phyloP scores from a whole-genome alignment of 1,140 invertebrate species.

The Panagrolaimus sp. region DNA sequence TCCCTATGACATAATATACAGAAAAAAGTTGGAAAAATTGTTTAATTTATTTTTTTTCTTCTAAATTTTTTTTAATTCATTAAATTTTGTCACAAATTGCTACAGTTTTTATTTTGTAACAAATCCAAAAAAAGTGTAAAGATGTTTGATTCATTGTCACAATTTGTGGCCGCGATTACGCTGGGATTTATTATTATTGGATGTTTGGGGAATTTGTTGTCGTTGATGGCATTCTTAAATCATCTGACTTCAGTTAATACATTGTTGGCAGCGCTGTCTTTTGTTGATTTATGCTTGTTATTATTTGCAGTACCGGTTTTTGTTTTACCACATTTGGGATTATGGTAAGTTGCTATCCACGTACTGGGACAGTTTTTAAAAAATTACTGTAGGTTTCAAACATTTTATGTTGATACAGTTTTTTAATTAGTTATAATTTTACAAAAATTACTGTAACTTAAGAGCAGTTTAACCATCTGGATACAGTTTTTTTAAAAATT shows the following conservation, averaged over 20 bases:
- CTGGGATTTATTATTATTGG: slow-evolving; percentile 22
- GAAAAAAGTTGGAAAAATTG: neutral
- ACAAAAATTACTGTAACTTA: too few relatives aligned
- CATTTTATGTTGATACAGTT: too few relatives aligned
- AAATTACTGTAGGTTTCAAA: neutral
- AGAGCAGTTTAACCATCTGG: too few relatives aligned
- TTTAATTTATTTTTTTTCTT: neutral
- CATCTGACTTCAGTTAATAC: slow-evolving; percentile 42
- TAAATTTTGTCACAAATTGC: too few relatives aligned
- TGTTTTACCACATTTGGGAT: slow-evolving; percentile 45
- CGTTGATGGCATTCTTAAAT: slow-evolving; percentile 16
- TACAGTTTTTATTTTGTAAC: too few relatives aligned
- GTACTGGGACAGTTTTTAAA: slow-evolving; percentile 3
- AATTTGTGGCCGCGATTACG: neutral
- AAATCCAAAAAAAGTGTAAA: neutral
- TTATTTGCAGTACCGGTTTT: slow-evolving; percentile 50
- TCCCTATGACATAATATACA: neutral
- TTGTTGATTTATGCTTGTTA: slow-evolving; percentile 47
- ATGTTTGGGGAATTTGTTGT: slow-evolving; percentile 23
- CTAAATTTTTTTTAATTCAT: neutral
- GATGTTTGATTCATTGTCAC: neutral
- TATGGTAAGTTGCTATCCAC: slow-evolving; percentile 26
- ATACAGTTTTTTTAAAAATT: too few relatives aligned
- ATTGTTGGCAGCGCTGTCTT: slow-evolving; percentile 40
- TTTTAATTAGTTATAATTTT: too few relatives aligned